phyloP scores from a whole-genome alignment of 2,113 vertebrate species.

The Engraulis encrasicolus region DNA sequence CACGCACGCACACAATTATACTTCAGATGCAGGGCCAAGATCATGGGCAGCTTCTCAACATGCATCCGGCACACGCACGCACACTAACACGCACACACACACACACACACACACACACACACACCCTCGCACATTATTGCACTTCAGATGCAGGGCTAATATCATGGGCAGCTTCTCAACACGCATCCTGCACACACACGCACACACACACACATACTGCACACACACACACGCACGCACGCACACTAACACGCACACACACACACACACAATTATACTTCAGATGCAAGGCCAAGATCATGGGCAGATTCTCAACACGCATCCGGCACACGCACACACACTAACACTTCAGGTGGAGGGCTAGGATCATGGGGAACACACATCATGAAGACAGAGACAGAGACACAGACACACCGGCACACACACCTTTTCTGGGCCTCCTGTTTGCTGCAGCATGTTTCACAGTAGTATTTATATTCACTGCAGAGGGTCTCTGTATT shows the following conservation, averaged over 20 bases:
- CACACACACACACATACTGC: not conserved
- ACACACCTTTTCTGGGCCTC: conserved; percentile 93
- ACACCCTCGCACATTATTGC: no score
- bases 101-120: not conserved
- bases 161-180: conserved; percentile 98
- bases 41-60: conserved; percentile 90
- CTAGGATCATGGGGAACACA: conserved; percentile 91
- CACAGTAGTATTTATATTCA: conserved; percentile 98
- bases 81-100: conserved; percentile 7
- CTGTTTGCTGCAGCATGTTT: conserved; percentile 97
- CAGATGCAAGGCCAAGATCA: conserved; percentile 85
- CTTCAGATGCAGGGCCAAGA: conserved; percentile 85
- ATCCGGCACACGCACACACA: conserved; percentile 82
- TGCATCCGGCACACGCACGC: conserved; percentile 97
- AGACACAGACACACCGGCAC: not conserved
- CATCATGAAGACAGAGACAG: not conserved
- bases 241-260: not conserved
- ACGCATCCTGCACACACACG: conserved; percentile 82
- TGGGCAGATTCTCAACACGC: conserved; percentile 92
- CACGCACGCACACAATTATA: not conserved
- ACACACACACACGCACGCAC: not conserved
- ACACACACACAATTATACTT: not conserved
- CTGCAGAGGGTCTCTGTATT: conserved; percentile 98
- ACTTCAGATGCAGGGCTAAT: conserved; percentile 93
- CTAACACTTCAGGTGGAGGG: conserved; percentile 86